Evolutionary conservation across 2,888 invertebrate species (phyloP), one percentile per base, ranked within the genome.

Genomic region (Zaprionus bogoriensis): DNA sequence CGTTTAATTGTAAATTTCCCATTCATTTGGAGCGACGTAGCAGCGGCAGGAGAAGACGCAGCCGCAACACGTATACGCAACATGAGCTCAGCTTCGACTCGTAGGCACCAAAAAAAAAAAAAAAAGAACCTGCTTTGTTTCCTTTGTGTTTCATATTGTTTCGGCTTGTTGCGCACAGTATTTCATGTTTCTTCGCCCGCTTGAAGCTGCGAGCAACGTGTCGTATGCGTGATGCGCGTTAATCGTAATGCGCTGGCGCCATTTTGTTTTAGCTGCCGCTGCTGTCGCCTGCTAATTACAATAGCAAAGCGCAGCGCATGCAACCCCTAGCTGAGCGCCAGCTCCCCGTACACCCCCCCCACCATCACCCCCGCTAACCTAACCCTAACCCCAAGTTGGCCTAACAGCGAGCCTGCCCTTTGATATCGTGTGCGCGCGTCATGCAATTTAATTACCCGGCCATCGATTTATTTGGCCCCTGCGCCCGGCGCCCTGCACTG

Each of bases 361-460:
- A 12, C 3, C 17, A 12, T 3, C 22, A 2, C 12, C 25, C 6
- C 6, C 9, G 0, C 17, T 3, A 0, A 22, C 17, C 20, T 5
- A 4, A n/a, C 4, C 30, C 19, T 19, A 2, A 3, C 25, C 9
- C 10, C n/a, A 9, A 10, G 2, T 5, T n/a, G 12, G 3, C 19
- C 3, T 20, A 14, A 27, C 27, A 9, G 6, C 10, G 27, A 27
- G n/a, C n/a, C n/a, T n/a, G n/a, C 23, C 12, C 12, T 42, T 53
- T 59, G 52, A 50, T 72, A 51, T 67, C 67, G 71, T 72, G 72
- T 72, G 67, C 67, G 60, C 63, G 67, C 74, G 72, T 77, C 81
- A 79, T 70, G 74, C 86, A 86, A 76, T 85, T 84, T 87, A 86
- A 86, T 86, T 86, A 87, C 80, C 81, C 75, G 63, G 72, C 55